Evolutionary conservation across 2,113 vertebrate species (phyloP), one percentile per base, ranked within the genome.

Genomic region (Pelusios castaneus): DNA sequence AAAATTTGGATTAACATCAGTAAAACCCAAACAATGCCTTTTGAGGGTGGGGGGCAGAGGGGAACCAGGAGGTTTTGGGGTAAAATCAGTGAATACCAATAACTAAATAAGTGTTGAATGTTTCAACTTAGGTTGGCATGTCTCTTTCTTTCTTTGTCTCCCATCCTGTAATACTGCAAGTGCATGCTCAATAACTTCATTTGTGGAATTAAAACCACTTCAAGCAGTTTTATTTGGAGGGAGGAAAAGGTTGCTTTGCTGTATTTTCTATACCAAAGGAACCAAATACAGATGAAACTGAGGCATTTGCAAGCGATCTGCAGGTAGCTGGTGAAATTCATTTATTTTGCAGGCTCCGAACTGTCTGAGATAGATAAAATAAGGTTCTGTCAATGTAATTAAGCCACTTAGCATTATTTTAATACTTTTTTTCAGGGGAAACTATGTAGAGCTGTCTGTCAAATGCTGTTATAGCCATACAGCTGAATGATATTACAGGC

Each of bases 281-380:
- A 80, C 73, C n/a, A 41, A 82, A 22, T 87, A 55, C 2, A 56
- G 17, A 9, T 85, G 80, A 80, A 29, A 89, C 85, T n/a, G n/a
- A 79, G 7, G 27, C 89, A 58, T 93, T 94, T 92, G 94, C 29
- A 24, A 79, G 38, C 49, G n/a, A 85, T n/a, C 45, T 96, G n/a
- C 34, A 47, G 21, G 76, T 87, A 78, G 80, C 31, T 78, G 38
- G 70, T 89, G 78, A 87, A 87, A 85, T 56, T 47, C 89, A 76
- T 86, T 63, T 22, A 29, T 86, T 92, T 94, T 87, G 5, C 79
- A 49, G 17, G 34, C 47, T 90, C 25, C 3, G 7, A 17, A 73
- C 6, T 83, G 60, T 56, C 21, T 88, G 82, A 86, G 51, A 70
- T 79, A 84, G 82, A 77, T 83, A 45, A 25, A 14, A 6, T 1